phyloP scores from a whole-genome alignment of 2,113 vertebrate genomes.

The Corythornis madagascariensis region DNA sequence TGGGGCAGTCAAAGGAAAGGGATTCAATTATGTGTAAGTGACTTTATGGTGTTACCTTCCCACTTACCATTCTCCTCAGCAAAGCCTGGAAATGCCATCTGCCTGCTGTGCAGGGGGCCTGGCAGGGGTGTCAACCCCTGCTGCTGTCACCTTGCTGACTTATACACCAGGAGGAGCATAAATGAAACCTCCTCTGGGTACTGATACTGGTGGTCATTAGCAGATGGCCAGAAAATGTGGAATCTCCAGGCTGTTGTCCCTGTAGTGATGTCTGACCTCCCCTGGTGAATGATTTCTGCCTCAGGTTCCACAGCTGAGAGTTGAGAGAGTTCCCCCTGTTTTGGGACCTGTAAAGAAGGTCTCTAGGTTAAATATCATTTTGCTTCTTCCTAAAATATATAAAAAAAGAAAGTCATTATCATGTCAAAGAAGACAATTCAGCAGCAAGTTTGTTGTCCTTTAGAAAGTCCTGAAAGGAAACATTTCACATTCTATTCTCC shows the following conservation, averaged over 20 bases:
- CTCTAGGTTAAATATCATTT: not conserved
- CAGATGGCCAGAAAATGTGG: not conserved
- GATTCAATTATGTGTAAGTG: not conserved
- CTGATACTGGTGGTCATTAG: not conserved
- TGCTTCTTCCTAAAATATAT: not conserved
- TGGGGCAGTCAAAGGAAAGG: not conserved
- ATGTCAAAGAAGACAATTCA: not conserved
- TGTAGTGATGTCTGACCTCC: not conserved
- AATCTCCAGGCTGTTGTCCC: not conserved
- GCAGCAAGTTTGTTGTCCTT: not conserved
- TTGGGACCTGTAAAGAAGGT: not conserved
- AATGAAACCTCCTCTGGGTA: not conserved
- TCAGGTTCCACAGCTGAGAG: not conserved
- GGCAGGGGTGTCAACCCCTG: not conserved
- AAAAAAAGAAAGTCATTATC: not conserved
- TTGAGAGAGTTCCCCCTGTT: not conserved
- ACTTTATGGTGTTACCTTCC: not conserved
- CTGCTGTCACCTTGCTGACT: not conserved
- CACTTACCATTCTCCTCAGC: fast-evolving
- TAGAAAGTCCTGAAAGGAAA: not conserved
- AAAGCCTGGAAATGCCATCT: not conserved
- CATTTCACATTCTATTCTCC: not conserved
- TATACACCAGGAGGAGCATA: not conserved
- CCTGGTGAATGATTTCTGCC: not conserved
- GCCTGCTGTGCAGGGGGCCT: not conserved